These are phyloP conservation scores for Drosophila barbarae DNA, from an alignment of 2,888 invertebrate genomes.

Conservation along the genomic window DNA sequence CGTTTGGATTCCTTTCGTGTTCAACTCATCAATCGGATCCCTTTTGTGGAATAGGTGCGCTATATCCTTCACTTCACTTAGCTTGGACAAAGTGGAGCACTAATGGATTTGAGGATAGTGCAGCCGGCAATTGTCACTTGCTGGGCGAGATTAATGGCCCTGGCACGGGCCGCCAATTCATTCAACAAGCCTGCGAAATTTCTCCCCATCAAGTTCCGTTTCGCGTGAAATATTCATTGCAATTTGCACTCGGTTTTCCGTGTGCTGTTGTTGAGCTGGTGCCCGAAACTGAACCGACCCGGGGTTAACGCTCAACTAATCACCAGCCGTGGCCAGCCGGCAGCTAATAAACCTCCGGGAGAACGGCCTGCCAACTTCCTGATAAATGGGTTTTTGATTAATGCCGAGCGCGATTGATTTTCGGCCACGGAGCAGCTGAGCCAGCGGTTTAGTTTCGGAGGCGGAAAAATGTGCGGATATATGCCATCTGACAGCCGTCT, in stretches of 20 bases:
- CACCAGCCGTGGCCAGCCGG: slow-evolving; percentile 43
- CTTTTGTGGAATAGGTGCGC: slow-evolving; percentile 1
- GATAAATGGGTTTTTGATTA: slow-evolving; percentile 73
- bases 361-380: slow-evolving; percentile 35
- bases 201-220: slow-evolving; percentile 22
- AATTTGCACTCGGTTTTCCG: slow-evolving; percentile 44
- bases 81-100: slow-evolving; percentile 18
- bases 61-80: slow-evolving; percentile 8
- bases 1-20: slow-evolving; percentile 9
- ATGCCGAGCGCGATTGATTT: slow-evolving; percentile 64
- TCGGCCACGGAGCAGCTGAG: slow-evolving; percentile 29
- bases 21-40: slow-evolving; percentile 22
- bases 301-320: slow-evolving; percentile 72
- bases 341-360: slow-evolving; percentile 36
- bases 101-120: slow-evolving; percentile 38
- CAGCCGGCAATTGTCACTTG: slow-evolving; percentile 44
- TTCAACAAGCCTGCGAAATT: slow-evolving; percentile 33
- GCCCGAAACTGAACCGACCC: slow-evolving; percentile 31
- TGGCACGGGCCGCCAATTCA: slow-evolving; percentile 19
- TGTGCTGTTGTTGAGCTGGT: background rate
- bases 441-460: slow-evolving; percentile 20
- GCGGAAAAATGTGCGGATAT: slow-evolving; percentile 57
- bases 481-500: slow-evolving; percentile 36
- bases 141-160: slow-evolving; percentile 23
- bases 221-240: slow-evolving; percentile 63